Evolutionary conservation across 2,888 invertebrate species (phyloP), one percentile per base, ranked within the genome.

Genomic region (Pollenia angustigena): DNA sequence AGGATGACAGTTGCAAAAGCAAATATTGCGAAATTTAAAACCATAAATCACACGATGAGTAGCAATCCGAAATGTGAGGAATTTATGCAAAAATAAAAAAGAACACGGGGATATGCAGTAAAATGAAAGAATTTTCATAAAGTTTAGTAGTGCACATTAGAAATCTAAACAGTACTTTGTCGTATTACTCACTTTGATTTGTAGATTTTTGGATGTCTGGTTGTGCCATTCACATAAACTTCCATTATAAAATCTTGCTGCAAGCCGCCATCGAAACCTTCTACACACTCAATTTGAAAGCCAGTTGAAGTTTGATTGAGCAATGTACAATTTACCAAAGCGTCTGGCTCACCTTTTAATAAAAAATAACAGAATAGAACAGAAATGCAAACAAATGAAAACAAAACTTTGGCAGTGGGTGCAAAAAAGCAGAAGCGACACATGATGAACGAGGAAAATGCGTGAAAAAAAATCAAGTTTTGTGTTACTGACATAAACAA

Each of bases 211-310:
- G 93, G 93, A 91, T 93, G 90, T 64, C 93, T 92, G 69, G 91
- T 92, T 71, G 93, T 92, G 60, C 93, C 94, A 90, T 91, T 91
- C 90, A 94, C 94, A 93, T 95, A 95, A 86, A 96, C 95, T 93
- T 96, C 96, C 94, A 96, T 95, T 89, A 96, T 94, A 93, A 96
- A 97, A 92, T 95, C 95, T 93, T 96, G 96, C 86, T 95, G 95
- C 84, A 97, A 94, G 60, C 97, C 97, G 16, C 97, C 97, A 92
- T 97, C 96, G 93, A 96, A 97, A 82, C 96, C 96, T 91, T 96
- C 96, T 40, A 94, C 93, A 92, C 97, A 97, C 92, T 96, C 96
- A 88, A 96, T 95, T 93, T 95, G 95, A 89, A 97, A 93, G 46
- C 96, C 95, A 89, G 96, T 95, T 81, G 95, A 95, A 46, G 96